These are phyloP conservation scores for Philaethria dido DNA, from an alignment of 2,888 invertebrate genomes.

Conservation along the genomic window DNA sequence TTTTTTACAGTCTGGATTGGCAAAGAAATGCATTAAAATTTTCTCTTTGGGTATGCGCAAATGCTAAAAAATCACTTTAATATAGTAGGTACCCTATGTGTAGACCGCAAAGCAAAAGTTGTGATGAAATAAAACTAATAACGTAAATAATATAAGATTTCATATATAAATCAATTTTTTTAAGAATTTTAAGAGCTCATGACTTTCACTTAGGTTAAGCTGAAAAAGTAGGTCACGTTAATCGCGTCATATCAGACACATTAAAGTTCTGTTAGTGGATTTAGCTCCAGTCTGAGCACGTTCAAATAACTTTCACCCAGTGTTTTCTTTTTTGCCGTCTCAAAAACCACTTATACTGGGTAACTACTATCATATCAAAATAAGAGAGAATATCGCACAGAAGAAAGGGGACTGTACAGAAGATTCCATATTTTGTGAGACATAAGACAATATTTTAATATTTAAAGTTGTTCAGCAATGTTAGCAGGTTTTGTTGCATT, in stretches of 20 bases:
- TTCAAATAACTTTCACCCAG: background rate
- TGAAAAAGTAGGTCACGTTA: constrained; percentile 2
- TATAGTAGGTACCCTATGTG: too few relatives aligned
- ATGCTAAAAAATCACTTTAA: too few relatives aligned
- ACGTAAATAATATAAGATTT: too few relatives aligned
- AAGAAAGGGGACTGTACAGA: too few relatives aligned
- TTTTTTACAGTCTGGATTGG: too few relatives aligned
- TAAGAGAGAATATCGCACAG: background rate
- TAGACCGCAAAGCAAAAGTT: too few relatives aligned
- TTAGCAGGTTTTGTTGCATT: too few relatives aligned
- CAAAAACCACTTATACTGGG: background rate
- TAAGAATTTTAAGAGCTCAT: background rate
- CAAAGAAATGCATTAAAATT: too few relatives aligned
- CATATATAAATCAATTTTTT: background rate
- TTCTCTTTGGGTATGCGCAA: too few relatives aligned
- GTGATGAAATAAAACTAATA: background rate
- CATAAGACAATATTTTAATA: too few relatives aligned
- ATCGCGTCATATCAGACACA: background rate
- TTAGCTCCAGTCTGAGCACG: background rate
- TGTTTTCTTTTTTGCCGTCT: background rate
- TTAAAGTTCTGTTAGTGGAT: background rate
- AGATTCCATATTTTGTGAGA: too few relatives aligned
- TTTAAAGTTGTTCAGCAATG: too few relatives aligned
- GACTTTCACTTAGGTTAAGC: background rate
- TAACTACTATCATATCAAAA: background rate